Base-by-base conservation (phyloP, 2,113 vertebrate species). In the Ophiodon elongatus region DNA sequence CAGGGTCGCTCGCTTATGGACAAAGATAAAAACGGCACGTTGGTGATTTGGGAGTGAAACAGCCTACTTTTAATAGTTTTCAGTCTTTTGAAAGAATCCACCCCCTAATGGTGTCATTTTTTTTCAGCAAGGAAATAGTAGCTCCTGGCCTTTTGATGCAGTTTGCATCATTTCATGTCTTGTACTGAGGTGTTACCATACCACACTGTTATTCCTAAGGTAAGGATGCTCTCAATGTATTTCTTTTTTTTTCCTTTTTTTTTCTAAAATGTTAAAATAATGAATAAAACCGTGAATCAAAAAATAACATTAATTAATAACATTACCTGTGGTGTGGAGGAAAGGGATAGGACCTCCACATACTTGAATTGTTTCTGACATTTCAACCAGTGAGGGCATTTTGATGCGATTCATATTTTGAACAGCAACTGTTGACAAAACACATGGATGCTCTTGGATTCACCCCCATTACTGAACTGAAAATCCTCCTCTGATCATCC, bases 401-500 rank as follows among this genome's bases (percentile, higher is more conserved):
- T 73, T 77, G 9, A 19, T 60, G 9, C 1, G 1, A 33, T 50
- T 87, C 60, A 70, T 52, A 64, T 78, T 65, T 45, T 67, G 33
- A 82, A 43, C 35, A 8, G 64, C 15, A 33, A 79, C 43, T 84
- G 73, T 87, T 88, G 69, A 73, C 57, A 54, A 62, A 57, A 54
- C 68, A 78, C 72, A 35, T 3, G 21, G 15, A 41, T 45, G 64
- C 76, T 89, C 86, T 80, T 79, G 79, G 43, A 19, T 83, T 90
- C 78, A 71, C 69, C 86, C 75, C 67, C 81, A 75, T 79, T 79
- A 70, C 45, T 66, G 63, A 65, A 59, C 43, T 73, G 50, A 76
- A 89, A 85, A 74, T 73, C 75, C 80, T 84, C 81, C 63, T 76
- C 79, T 69, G 84, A 89, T 86, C 82, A 86, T 92, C 82, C 80